A percentile compares a stretch with the other conserved stretches of the same genome.
These are phyloP conservation scores for Danio rerio DNA, from an alignment of 2,113 vertebrate species.

Conservation along the genomic window GRCz12tu NC_133199.1:44259001-44259500, in stretches of 20 bases:
- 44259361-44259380: too few relatives aligned
- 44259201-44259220: conserved; percentile 67
- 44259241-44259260: neutral
- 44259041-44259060: conserved; percentile 90
- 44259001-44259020: conserved; percentile 18
- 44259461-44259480: too few relatives aligned
- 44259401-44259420: too few relatives aligned
- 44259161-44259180: conserved; percentile 88
- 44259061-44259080: conserved; percentile 83
- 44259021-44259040: conserved; percentile 65
- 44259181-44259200: conserved; percentile 88
- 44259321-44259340: too few relatives aligned
- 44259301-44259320: too few relatives aligned
- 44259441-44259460: too few relatives aligned
- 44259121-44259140: conserved; percentile 87
- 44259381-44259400: too few relatives aligned
- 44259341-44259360: too few relatives aligned
- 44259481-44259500: too few relatives aligned
- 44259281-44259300: neutral
- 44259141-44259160: conserved; percentile 92
- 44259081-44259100: conserved; percentile 79
- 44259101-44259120: conserved; percentile 89
- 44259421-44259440: too few relatives aligned
- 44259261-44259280: neutral
- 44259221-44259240: neutral